Conservation (phyloP, 2,797 vertebrate genomes). For the Etheostoma nigrum region DNA sequence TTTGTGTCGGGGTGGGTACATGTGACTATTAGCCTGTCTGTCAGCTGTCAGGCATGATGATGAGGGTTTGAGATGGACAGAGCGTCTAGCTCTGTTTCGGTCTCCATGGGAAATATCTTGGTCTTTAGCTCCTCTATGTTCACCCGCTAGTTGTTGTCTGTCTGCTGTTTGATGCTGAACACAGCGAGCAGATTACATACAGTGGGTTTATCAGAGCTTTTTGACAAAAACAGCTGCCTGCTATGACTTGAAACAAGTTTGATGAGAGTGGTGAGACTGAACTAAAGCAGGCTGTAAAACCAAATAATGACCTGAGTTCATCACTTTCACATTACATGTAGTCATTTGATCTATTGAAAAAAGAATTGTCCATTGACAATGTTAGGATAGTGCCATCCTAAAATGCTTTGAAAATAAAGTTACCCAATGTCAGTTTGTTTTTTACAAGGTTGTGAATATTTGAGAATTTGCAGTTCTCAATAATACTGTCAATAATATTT, state of each 20-base stretch:
- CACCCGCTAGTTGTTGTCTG: neutral
- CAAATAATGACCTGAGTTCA: neutral
- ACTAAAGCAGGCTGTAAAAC: neutral
- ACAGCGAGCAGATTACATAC: neutral
- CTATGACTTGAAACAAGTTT: neutral
- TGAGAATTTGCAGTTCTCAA: constrained; percentile 3
- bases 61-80: too few relatives aligned
- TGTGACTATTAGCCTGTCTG: too few relatives aligned
- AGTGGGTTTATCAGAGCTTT: neutral
- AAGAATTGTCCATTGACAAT: neutral
- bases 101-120: too few relatives aligned
- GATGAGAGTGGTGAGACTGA: neutral
- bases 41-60: too few relatives aligned
- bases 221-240: neutral
- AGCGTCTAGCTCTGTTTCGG: too few relatives aligned
- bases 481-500: constrained; percentile 18
- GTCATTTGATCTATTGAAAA: neutral
- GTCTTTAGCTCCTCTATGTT: neutral
- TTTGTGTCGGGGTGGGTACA: too few relatives aligned
- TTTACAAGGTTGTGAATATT: neutral
- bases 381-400: neutral
- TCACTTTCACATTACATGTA: neutral
- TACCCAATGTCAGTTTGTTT: neutral
- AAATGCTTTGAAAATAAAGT: neutral
- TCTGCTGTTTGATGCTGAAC: neutral